Conservation (phyloP, 2,888 invertebrate species). For the Caenorhabditis auriculariae region DNA sequence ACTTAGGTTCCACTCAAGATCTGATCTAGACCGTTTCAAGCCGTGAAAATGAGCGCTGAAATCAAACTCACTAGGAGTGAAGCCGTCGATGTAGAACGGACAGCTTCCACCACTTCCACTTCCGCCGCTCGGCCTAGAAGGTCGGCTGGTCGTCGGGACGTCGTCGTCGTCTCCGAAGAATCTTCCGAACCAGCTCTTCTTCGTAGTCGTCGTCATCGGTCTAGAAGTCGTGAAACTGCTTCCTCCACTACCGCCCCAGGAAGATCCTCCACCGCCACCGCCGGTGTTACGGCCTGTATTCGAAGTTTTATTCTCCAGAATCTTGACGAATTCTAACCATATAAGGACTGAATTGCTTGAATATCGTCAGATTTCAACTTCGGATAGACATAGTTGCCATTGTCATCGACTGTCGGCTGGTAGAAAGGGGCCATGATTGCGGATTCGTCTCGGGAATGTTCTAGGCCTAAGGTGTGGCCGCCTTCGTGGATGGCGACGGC, state of each 20-base stretch:
- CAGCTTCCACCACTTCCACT: slow-evolving; percentile 21
- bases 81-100: slow-evolving; percentile 39
- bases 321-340: slow-evolving; percentile 33
- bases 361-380: slow-evolving; percentile 54
- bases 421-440: slow-evolving; percentile 63
- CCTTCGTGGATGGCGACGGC: slow-evolving; percentile 62
- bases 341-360: slow-evolving; percentile 57
- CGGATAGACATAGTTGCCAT: slow-evolving; percentile 54
- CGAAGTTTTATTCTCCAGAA: background rate
- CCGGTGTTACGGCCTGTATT: no score
- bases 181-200: slow-evolving; percentile 33
- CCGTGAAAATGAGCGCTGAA: no score
- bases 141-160: slow-evolving; percentile 1
- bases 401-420: slow-evolving; percentile 50
- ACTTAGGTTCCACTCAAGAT: no score
- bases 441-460: slow-evolving; percentile 51
- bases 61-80: slow-evolving; percentile 30
- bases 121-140: slow-evolving; percentile 6
- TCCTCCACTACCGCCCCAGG: no score
- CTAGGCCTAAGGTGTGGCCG: slow-evolving; percentile 48
- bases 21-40: no score
- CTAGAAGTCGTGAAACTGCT: slow-evolving; percentile 9
- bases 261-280: slow-evolving; percentile 1
- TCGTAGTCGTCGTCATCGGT: slow-evolving; percentile 24
- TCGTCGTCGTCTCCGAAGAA: slow-evolving; percentile 35